Evolutionary conservation across 2,888 invertebrate genomes (phyloP).

Genomic region (Ichneumon xanthorius): DNA sequence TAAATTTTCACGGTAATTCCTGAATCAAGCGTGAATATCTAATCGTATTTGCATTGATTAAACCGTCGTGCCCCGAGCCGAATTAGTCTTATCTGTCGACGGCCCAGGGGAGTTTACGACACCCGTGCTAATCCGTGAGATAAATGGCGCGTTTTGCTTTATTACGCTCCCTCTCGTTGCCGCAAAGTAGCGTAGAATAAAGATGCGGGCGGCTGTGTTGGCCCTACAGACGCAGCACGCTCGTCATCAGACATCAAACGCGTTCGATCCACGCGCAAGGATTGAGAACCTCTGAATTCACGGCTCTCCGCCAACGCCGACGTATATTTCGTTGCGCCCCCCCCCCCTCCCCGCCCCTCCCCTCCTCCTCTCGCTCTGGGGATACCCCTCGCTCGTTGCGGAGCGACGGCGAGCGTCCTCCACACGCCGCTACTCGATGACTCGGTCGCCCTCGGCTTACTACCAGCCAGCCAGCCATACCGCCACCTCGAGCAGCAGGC

Average conservation of each 20-base stretch:
- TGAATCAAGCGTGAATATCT: background rate
- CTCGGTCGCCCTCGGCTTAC: constrained; percentile 62
- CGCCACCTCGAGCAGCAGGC: constrained; percentile 43
- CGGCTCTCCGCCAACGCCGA: constrained; percentile 29
- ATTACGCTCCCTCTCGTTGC: constrained; percentile 28
- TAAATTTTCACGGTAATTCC: background rate
- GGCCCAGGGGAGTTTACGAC: constrained; percentile 28
- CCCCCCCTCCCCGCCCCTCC: background rate
- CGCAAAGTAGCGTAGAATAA: constrained; percentile 35
- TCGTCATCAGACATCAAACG: constrained; percentile 16
- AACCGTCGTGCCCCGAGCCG: background rate
- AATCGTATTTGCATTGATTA: constrained; percentile 16
- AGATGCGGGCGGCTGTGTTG: constrained; percentile 43
- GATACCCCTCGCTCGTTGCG: constrained; percentile 27
- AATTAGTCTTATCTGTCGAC: constrained; percentile 9
- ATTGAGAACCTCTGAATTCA: constrained; percentile 61
- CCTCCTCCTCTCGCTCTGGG: constrained; percentile 31
- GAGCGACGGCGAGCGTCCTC: constrained; percentile 54
- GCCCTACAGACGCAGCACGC: background rate
- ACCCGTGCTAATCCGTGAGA: constrained; percentile 42
- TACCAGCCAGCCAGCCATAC: constrained; percentile 31
- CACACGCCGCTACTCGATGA: constrained; percentile 51
- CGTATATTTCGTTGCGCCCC: constrained; percentile 12
- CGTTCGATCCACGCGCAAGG: background rate
- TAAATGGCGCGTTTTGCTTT: constrained; percentile 58